phyloP scores from a whole-genome alignment of 1,140 invertebrate species.

The Neuroterus valhalla region DNA sequence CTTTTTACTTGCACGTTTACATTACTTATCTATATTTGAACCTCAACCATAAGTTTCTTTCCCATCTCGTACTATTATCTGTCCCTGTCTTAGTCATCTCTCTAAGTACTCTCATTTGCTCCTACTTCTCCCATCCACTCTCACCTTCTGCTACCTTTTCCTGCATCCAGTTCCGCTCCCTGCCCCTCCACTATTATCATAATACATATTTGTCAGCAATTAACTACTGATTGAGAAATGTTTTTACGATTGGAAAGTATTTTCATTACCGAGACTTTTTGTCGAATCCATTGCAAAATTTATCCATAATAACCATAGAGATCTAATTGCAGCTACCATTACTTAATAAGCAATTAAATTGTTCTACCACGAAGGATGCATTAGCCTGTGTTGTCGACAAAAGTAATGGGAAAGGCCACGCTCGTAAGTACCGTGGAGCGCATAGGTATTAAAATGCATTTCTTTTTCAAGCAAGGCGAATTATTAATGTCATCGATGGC shows the following conservation, averaged over 20 bases:
- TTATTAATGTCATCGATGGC: slow-evolving; percentile 5
- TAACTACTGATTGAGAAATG: slow-evolving; percentile 6
- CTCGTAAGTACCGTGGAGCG: not conserved
- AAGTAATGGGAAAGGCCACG: not conserved
- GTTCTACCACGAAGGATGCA: not conserved
- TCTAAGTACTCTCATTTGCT: too few relatives aligned
- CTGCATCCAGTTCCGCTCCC: too few relatives aligned
- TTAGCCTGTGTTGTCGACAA: not conserved
- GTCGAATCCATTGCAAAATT: slow-evolving; percentile 1
- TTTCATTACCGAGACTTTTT: slow-evolving; percentile 7
- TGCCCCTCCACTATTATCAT: too few relatives aligned
- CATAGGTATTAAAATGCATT: not conserved
- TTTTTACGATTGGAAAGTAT: not conserved
- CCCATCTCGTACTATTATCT: too few relatives aligned
- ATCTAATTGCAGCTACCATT: slow-evolving; percentile 18
- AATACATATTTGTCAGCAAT: not conserved
- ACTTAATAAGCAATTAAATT: slow-evolving; percentile 17
- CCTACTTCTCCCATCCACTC: too few relatives aligned
- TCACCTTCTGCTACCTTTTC: too few relatives aligned
- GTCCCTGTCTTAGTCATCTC: too few relatives aligned
- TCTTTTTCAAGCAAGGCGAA: not conserved
- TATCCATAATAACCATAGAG: not conserved
- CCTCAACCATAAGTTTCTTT: too few relatives aligned
- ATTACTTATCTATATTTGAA: too few relatives aligned
- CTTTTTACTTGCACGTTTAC: too few relatives aligned